A percentile compares a stretch with the other conserved stretches of the same genome.
phyloP scores from a whole-genome alignment of 2,888 invertebrate genomes.

The Oxystoma pomonae region DNA sequence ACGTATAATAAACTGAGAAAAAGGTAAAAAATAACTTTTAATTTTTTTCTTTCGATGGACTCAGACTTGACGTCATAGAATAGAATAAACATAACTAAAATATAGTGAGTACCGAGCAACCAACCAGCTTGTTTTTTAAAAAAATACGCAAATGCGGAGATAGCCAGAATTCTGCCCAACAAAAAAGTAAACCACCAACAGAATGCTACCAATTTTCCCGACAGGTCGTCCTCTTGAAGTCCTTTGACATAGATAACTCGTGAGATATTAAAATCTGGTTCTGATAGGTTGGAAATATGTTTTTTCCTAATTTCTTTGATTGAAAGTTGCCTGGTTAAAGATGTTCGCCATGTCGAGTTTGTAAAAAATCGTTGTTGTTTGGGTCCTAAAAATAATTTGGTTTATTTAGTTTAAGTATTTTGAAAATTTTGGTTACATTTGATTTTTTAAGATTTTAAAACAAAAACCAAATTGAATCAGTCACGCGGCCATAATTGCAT shows the following conservation, averaged over 20 bases:
- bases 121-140: slow-evolving; percentile 60
- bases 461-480: no score
- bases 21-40: slow-evolving; percentile 56
- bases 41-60: slow-evolving; percentile 39
- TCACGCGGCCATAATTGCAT: no score
- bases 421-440: no score
- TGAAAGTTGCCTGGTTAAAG: slow-evolving; percentile 1
- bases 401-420: no score
- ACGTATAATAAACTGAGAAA: slow-evolving; percentile 71
- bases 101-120: slow-evolving; percentile 59
- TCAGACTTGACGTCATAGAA: slow-evolving; percentile 60
- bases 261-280: slow-evolving; percentile 44
- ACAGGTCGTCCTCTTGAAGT: slow-evolving; percentile 69
- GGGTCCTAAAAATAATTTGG: no score
- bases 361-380: no score
- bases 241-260: slow-evolving; percentile 51
- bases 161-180: slow-evolving; percentile 64
- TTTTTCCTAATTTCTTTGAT: slow-evolving; percentile 12
- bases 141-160: slow-evolving; percentile 66
- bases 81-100: slow-evolving; percentile 60
- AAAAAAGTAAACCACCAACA: slow-evolving; percentile 77
- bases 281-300: slow-evolving; percentile 19
- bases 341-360: slow-evolving; percentile 12
- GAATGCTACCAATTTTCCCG: slow-evolving; percentile 64
- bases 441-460: no score